phyloP scores from a whole-genome alignment of 2,888 invertebrate species.

The Tinea semifulvella region DNA sequence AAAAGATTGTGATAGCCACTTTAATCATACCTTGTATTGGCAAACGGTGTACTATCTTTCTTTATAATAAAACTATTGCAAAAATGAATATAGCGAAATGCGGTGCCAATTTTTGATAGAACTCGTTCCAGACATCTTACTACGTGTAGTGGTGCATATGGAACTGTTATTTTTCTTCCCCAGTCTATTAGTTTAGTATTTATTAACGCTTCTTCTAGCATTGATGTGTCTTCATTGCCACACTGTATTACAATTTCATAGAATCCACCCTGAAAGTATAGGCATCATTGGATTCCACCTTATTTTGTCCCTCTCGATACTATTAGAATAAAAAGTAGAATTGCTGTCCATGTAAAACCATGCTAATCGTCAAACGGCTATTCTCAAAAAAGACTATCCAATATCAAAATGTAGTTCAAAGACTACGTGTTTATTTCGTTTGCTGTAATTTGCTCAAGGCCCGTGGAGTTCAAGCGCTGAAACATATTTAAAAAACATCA shows the following conservation, averaged over 20 bases:
- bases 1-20: too few relatives aligned
- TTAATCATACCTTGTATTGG: slow-evolving; percentile 9
- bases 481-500: too few relatives aligned
- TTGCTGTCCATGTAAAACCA: too few relatives aligned
- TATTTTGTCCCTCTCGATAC: too few relatives aligned
- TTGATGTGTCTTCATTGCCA: slow-evolving; percentile 22
- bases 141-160: slow-evolving; percentile 8
- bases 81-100: slow-evolving; percentile 4
- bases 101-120: neutral
- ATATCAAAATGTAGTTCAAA: too few relatives aligned
- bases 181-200: slow-evolving; percentile 27
- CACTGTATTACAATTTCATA: slow-evolving; percentile 10
- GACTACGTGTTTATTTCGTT: too few relatives aligned
- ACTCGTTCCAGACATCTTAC: neutral
- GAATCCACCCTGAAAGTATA: slow-evolving; percentile 7
- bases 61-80: slow-evolving; percentile 11
- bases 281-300: too few relatives aligned
- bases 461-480: too few relatives aligned
- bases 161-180: slow-evolving; percentile 15
- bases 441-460: too few relatives aligned
- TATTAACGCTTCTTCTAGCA: slow-evolving; percentile 25
- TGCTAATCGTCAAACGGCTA: too few relatives aligned
- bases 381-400: too few relatives aligned
- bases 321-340: too few relatives aligned
- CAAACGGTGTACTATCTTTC: neutral